Evolutionary conservation across 2,113 vertebrate genomes (phyloP).

Genomic region (Carassius carassius): DNA sequence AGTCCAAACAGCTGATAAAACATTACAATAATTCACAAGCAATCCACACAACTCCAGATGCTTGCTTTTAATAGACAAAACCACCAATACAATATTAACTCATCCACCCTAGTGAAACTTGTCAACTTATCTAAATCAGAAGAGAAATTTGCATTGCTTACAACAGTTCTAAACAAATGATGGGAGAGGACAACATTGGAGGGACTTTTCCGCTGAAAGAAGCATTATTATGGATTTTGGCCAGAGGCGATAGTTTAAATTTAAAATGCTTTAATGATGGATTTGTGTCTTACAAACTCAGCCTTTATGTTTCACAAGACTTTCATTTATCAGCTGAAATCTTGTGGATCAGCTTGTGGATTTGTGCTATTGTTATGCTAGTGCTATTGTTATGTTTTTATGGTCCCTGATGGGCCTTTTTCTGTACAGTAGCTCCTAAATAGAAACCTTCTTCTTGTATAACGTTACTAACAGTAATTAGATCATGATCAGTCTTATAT

Average conservation of each 20-base stretch:
- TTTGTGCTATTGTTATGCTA: no score
- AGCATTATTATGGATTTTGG: not conserved
- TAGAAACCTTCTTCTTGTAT: not conserved
- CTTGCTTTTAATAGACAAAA: no score
- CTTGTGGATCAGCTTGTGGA: not conserved
- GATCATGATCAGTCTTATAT: not conserved
- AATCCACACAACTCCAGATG: no score
- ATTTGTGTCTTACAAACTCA: not conserved
- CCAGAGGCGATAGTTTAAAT: not conserved
- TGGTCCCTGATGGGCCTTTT: not conserved
- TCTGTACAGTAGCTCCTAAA: not conserved
- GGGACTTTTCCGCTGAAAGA: not conserved
- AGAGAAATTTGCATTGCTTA: no score
- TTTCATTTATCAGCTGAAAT: not conserved
- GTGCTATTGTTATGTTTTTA: not conserved
- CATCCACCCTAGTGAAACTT: no score
- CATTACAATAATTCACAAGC: no score
- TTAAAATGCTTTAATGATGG: not conserved
- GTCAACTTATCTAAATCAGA: no score
- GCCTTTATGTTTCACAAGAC: not conserved
- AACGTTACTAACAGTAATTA: not conserved
- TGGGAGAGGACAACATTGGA: not conserved
- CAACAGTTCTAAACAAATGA: not conserved
- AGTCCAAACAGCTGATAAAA: no score
- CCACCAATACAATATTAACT: no score